Evolutionary conservation across 2,888 invertebrate genomes (phyloP), one percentile per base, ranked within the genome.

Genomic region (Gonocerus acuteangulatus): DNA sequence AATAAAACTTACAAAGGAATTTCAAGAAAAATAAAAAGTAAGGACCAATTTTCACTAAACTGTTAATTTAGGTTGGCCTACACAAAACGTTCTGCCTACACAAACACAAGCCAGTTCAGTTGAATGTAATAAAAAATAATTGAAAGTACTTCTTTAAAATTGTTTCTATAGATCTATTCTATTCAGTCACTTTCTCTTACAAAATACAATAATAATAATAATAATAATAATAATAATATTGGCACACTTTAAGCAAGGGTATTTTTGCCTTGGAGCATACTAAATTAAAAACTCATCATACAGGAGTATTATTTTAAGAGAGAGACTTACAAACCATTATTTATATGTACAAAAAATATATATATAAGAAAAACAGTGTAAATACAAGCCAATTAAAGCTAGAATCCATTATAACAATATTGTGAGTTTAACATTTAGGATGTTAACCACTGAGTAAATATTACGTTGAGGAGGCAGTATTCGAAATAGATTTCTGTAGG

Each of bases 401-500:
- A 51, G 6, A 18, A 34, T 51, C 27, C 51, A 34, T 36, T 36
- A 42, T 42, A 36, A 36, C 1, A 34, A 51, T 23, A 48, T 48
- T 51, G 27, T 4, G 27, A 6, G 27, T 27, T 19, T 51, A 34
- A 51, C 32, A 34, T 34, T 19, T 32, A 34, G 15, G 51, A 27
- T 2, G 18, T 51, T 4, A 27, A 9, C 27, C 27, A 11, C 39
- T 13, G 47, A 22, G 47, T 21, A 13, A 22, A 22, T 19, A 22
- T 47, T 47, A n/a, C n/a, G n/a, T n/a, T n/a, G n/a, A 47, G 16
- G 47, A 13, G n/a, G 13, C 18, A 4, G n/a, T 42, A 23, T 57
- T 65, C n/a, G 62, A 62, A 11, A 65, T 61, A 27, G 62, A 60
- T 45, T 61, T 65, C 9, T 61, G 62, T 7, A 65, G 58, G 9